Base-by-base conservation (phyloP, 1,140 invertebrate species). In the Drosophila saltans region DNA sequence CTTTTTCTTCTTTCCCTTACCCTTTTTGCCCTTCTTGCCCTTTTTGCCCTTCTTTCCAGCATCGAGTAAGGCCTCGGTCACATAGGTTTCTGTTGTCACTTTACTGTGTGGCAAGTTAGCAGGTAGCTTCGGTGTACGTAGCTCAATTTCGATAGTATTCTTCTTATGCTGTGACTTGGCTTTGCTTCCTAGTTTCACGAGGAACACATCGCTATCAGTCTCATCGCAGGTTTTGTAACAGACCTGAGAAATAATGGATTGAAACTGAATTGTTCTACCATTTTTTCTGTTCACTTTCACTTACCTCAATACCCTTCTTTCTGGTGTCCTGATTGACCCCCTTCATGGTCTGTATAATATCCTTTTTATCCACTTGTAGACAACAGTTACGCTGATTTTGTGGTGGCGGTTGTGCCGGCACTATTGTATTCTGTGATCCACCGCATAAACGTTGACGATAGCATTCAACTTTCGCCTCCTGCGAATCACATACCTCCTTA, bases 141-240 rank as follows among this genome's bases (percentile, higher is more conserved):
- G 69, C 79, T 92, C 91, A 41, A 92, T 92, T 77, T 92, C 91
- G 5, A 92, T 92, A 39, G 83, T 82, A 65, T 90, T 91, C 73
- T 80, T 80, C 70, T 92, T 92, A 48, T 78, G 36, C 65, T 89
- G 81, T 3, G 80, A 72, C 61, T 90, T 84, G 6, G 84, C 59
- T 43, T 92, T 92, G 73, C 72, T 91, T 28, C 91, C 91, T 43
- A 92, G 76, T 60, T 92, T 92, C 10, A 92, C 89, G n/a, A 92
- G 71, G 58, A 92, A 92, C 36, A 92, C 91, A 67, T 92, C 91
- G 65, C 85, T 92, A 26, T 92, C 91, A n/a, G 91, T 88, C 55
- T 92, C 91, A 2, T 91, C 88, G 79, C 91, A 92, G 9, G 91
- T 92, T 67, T 91, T 92, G 69, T 92, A 92, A 39, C 91, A 92